A percentile compares a stretch with the other conserved stretches of the same genome.
Evolutionary conservation across 2,113 vertebrate genomes (phyloP).

Genomic region (Zapus hudsonius): DNA sequence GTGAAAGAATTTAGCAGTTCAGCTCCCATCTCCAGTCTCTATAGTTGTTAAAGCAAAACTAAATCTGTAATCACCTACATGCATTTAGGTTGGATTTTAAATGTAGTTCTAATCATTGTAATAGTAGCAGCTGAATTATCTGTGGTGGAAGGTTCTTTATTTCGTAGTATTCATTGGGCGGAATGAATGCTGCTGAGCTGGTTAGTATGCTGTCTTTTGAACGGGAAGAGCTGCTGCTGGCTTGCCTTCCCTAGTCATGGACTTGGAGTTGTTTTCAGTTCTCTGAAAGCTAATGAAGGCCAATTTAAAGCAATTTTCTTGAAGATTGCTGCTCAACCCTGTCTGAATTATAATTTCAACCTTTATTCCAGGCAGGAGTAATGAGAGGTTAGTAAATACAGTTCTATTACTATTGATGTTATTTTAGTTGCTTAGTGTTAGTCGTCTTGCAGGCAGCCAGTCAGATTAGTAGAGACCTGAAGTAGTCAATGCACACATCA

Average conservation of each 20-base stretch:
- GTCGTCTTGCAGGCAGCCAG: slow-evolving; percentile 51
- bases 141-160: slow-evolving; percentile 20
- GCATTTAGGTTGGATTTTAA: background rate
- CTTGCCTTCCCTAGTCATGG: slow-evolving; percentile 35
- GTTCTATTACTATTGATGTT: slow-evolving; percentile 68
- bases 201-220: slow-evolving; percentile 54
- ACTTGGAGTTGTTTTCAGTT: slow-evolving; percentile 66
- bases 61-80: background rate
- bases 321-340: slow-evolving; percentile 66
- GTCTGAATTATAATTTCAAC: slow-evolving; percentile 73
- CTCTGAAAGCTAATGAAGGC: slow-evolving; percentile 70
- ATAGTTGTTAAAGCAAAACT: slow-evolving; percentile 4
- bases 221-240: slow-evolving; percentile 42
- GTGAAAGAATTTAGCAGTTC: slow-evolving; percentile 36
- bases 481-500: background rate
- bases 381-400: slow-evolving; percentile 63
- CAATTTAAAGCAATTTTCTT: slow-evolving; percentile 80
- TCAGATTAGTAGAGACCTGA: slow-evolving; percentile 5
- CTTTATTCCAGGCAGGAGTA: slow-evolving; percentile 68
- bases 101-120: background rate
- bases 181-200: background rate
- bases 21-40: slow-evolving; percentile 21
- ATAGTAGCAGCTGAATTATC: slow-evolving; percentile 49
- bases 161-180: slow-evolving; percentile 32
- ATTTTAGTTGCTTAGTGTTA: slow-evolving; percentile 69